Evolutionary conservation across 64 coral and sea anemone species (phyloP), one percentile per base, ranked within the genome.

Genomic region (Dendronephthya gigantea): DNA sequence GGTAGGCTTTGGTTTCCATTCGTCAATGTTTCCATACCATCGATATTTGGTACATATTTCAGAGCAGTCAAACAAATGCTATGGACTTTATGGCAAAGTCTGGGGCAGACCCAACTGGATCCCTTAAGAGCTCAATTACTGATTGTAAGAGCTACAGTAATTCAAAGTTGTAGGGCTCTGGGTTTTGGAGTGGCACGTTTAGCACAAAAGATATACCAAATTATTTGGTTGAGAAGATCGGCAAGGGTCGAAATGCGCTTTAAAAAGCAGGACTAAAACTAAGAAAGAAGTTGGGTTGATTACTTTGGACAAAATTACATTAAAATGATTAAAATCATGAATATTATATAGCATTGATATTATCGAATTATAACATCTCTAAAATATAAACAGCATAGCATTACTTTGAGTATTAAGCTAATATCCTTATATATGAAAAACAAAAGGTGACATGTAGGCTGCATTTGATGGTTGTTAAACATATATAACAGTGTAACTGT

Each of bases 111-210:
- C 69, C 93, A 92, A n/a, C 55, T 98, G 15, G 95, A 98, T 87
- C 95, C 95, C 56, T 34, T 98, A 6, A 89, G 84, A 82, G 92
- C 92, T 29, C 95, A 98, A 56, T 76, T 98, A 1, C 32, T 98
- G 38, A 50, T 98, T 1, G 91, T 98, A 90, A 84, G 95, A 12
- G 90, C 95, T 35, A 98, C 83, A 62, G 92, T 93, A 0, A 93
- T 98, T 34, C 89, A 93, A 82, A 98, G 95, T 70, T 81, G 95
- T 34, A 98, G 93, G 48, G 89, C 92, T 13, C 39, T 98, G 5
- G 88, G 95, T 51, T 87, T 93, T 35, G 95, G 92, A 13, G 28
- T 98, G 49, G 92, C 93, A 19, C 72, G 36, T 33, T 79, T 79
- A 39, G 36, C 17, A 79, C 19, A 19, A 34, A 34, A 79, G 29